Evolutionary conservation across 2,113 vertebrate species (phyloP).

Genomic region (Epinephelus moara): DNA sequence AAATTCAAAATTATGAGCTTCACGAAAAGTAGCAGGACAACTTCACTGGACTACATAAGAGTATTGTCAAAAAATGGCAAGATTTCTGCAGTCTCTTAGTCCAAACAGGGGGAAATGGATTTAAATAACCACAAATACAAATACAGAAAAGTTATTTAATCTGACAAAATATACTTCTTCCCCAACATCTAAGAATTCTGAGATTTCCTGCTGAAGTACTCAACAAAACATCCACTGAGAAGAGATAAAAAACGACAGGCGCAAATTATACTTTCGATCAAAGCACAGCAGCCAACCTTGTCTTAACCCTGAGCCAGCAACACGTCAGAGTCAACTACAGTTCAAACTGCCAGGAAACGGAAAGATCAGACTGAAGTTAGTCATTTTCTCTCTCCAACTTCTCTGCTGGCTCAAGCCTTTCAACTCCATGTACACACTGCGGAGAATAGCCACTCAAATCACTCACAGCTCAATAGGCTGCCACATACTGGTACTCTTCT

Average conservation of each 20-base stretch:
- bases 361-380: slow-evolving; percentile 60
- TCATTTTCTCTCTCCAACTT: slow-evolving; percentile 60
- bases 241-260: slow-evolving; percentile 4
- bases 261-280: slow-evolving; percentile 24
- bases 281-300: slow-evolving; percentile 50
- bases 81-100: neutral
- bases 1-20: neutral
- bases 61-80: neutral
- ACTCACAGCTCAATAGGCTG: slow-evolving; percentile 76
- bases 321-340: slow-evolving; percentile 57
- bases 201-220: neutral
- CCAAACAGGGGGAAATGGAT: neutral
- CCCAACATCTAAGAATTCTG: neutral
- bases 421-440: slow-evolving; percentile 60
- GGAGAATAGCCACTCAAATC: slow-evolving; percentile 75
- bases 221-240: neutral
- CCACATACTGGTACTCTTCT: slow-evolving; percentile 64
- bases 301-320: slow-evolving; percentile 59
- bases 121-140: neutral
- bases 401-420: slow-evolving; percentile 62
- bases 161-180: neutral
- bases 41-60: neutral
- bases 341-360: slow-evolving; percentile 62
- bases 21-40: neutral
- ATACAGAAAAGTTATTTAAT: neutral